Evolutionary conservation across 2,797 vertebrate species (phyloP), one percentile per base, ranked within the genome.

Genomic region (Hoplostethus mediterraneus): DNA sequence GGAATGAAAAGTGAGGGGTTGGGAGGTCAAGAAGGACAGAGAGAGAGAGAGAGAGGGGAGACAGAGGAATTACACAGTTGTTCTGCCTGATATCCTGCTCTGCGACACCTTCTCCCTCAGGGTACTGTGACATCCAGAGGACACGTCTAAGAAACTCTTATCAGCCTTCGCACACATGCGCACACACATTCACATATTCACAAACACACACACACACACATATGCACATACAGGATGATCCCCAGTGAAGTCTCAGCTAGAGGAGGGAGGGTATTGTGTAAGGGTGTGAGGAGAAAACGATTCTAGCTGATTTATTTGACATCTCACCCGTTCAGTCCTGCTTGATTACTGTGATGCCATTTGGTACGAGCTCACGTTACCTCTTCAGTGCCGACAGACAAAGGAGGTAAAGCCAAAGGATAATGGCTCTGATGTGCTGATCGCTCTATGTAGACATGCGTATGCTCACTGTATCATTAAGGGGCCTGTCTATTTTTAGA

Each of bases 91-190:
- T 87, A 77, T 87, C 85, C 77, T 80, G 67, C 71, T 83, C 80
- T 70, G 77, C 88, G 87, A 89, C 90, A 88, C 74, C 75, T 85
- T 78, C 71, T 86, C 83, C 90, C 85, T 86, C 65, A 8, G 82
- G 87, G 71, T 79, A 85, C 69, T 75, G 71, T 87, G 83, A 91
- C 87, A 79, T 89, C 74, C 86, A 90, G 87, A 90, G 88, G 88
- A 89, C 85, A 85, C 14, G 87, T 90, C 90, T 11, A 77, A 90
- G 80, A 77, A 74, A 85, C 55, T 87, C 85, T 90, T 83, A 90
- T 92, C 90, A 89, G 84, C 48, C 38, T 75, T 62, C 69, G 40
- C 58, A 62, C 42, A 73, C 75, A 75, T 73, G 55, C 58, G 59
- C 21, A 30, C 25, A 1, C 40, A 44, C 5, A 14, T 17, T 69